Conservation (phyloP, 2,113 vertebrate genomes). For the Paradoxurus hermaphroditus region DNA sequence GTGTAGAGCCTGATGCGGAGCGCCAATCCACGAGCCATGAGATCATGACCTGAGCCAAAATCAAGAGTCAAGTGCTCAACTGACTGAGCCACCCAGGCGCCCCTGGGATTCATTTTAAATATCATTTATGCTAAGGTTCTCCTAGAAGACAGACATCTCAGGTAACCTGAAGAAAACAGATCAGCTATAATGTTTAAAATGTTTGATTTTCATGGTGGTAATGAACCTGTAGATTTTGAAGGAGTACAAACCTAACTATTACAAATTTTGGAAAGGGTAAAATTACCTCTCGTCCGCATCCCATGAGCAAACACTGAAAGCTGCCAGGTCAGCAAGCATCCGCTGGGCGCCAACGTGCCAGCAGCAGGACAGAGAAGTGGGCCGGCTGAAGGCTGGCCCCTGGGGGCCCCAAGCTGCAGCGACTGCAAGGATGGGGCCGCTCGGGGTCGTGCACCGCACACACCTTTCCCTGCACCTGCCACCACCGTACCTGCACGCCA, state of each 20-base stretch:
- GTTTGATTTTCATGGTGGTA: too few species aligned
- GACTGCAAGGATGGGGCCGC: background rate
- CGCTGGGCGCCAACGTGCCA: background rate
- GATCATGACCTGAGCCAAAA: too few species aligned
- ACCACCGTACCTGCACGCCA: fast-evolving
- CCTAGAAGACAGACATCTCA: background rate
- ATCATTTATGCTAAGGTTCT: background rate
- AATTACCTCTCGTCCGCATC: background rate
- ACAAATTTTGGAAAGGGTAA: background rate
- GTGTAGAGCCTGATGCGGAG: too few species aligned
- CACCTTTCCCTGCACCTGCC: background rate
- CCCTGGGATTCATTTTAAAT: background rate
- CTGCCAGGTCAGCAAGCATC: too few species aligned
- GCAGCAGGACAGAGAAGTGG: too few species aligned
- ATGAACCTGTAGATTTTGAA: background rate
- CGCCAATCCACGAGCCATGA: too few species aligned
- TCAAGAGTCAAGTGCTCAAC: too few species aligned
- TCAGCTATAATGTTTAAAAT: background rate
- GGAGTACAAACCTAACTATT: too few species aligned
- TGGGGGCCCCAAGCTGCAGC: fast-evolving
- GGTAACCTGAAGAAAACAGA: background rate
- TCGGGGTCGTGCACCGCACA: fast-evolving
- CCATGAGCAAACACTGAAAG: background rate
- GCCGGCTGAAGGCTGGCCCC: background rate
- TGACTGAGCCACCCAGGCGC: too few species aligned